Evolutionary conservation across 1,140 invertebrate genomes (phyloP).

Genomic region (Wasmannia auropunctata): DNA sequence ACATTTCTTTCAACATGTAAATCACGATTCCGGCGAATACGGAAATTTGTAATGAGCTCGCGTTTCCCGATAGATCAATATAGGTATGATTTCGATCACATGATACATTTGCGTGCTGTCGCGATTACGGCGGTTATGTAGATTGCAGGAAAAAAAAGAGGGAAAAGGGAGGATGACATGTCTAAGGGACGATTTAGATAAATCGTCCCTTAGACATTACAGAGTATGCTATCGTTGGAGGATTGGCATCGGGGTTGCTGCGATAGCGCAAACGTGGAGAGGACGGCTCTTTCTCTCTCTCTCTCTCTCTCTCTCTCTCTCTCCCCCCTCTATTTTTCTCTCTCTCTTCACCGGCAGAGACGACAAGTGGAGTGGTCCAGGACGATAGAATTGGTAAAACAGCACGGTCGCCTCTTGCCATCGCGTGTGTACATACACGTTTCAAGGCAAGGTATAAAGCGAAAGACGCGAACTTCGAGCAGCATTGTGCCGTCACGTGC

Average conservation of each 20-base stretch:
- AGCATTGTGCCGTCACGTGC: constrained; percentile 83
- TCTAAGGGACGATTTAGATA: constrained; percentile 24
- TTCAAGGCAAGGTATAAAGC: constrained; percentile 8
- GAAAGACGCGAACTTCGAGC: constrained; percentile 78
- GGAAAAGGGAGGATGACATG: not conserved
- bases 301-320: not conserved
- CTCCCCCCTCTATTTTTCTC: too few species aligned
- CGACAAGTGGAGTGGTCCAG: not conserved
- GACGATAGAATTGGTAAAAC: constrained; percentile 6
- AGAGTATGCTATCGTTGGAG: not conserved
- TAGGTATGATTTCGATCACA: not conserved
- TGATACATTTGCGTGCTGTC: not conserved
- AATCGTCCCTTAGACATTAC: not conserved
- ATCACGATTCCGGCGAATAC: not conserved
- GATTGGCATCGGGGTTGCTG: constrained; percentile 77
- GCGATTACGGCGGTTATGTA: not conserved
- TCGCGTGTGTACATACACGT: constrained; percentile 39
- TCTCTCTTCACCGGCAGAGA: not conserved
- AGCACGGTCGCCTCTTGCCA: constrained; percentile 45
- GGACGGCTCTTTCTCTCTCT: constrained; percentile 48
- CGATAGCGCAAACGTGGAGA: constrained; percentile 77
- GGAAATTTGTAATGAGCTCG: not conserved
- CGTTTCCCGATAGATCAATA: not conserved
- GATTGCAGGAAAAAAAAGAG: constrained; percentile 27
- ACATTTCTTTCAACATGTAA: not conserved